phyloP scores from a whole-genome alignment of 2,797 vertebrate genomes.

The Buphagus erythrorhynchus region DNA sequence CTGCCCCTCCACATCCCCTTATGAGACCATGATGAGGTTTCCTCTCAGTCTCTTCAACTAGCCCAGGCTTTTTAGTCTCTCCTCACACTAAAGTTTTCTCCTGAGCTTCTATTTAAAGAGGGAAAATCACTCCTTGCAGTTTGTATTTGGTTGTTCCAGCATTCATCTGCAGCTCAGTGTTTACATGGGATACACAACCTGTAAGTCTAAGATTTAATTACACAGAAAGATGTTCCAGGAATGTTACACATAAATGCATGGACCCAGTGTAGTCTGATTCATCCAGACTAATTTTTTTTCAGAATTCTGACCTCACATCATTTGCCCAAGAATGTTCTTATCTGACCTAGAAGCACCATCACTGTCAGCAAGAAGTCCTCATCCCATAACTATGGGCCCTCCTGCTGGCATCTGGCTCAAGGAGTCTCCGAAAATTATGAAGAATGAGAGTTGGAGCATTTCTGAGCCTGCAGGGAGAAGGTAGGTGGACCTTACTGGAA shows the following conservation, averaged over 20 bases:
- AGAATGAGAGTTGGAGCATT: background rate
- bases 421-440: background rate
- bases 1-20: background rate
- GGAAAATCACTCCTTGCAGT: background rate
- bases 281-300: background rate
- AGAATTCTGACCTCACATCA: background rate
- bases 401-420: background rate
- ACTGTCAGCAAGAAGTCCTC: background rate
- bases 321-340: background rate
- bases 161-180: background rate
- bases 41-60: background rate
- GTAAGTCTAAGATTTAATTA: background rate
- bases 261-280: background rate
- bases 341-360: background rate
- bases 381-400: background rate
- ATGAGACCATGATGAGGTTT: fast-evolving
- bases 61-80: background rate
- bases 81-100: background rate
- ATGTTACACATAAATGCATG: background rate
- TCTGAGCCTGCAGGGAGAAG: background rate
- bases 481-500: background rate
- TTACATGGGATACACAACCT: background rate
- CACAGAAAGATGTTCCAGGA: background rate
- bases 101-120: slow-evolving; percentile 18
- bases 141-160: background rate